A percentile compares a stretch with the other conserved stretches of the same genome.
These are phyloP conservation scores for Sturmia bella DNA, from an alignment of 2,888 invertebrate genomes.

Conservation along the genomic window DNA sequence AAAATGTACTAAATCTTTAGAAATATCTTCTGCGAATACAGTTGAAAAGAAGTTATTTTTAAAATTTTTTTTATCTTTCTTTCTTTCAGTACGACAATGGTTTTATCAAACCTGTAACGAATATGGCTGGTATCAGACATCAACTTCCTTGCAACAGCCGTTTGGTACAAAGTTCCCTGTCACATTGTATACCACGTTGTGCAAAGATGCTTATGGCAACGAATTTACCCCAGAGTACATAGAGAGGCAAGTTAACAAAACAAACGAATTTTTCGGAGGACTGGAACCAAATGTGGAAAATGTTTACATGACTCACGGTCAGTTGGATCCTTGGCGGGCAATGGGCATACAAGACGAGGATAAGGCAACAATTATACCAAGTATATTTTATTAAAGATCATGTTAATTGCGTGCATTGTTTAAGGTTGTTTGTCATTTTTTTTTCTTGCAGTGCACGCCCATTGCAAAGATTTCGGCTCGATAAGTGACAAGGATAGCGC, in stretches of 20 bases:
- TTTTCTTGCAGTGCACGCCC: conserved; percentile 75
- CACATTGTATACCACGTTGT: conserved; percentile 74
- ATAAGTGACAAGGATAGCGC: conserved; percentile 75
- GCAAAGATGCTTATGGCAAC: conserved; percentile 77
- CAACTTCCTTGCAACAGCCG: conserved; percentile 84
- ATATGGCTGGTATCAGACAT: conserved; percentile 92
- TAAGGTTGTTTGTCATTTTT: background rate
- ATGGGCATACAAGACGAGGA: conserved; percentile 81
- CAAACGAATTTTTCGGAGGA: conserved; percentile 83
- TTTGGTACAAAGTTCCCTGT: conserved; percentile 81
- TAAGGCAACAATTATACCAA: conserved; percentile 77
- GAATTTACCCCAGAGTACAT: conserved; percentile 75
- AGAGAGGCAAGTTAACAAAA: conserved; percentile 74
- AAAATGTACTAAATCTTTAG: too few species aligned
- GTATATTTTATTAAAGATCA: conserved; percentile 70
- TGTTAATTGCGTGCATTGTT: too few species aligned
- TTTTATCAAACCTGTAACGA: conserved; percentile 93
- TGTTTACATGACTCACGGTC: conserved; percentile 83
- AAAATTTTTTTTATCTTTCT: too few species aligned
- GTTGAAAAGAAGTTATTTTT: too few species aligned
- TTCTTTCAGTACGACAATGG: conserved; percentile 85
- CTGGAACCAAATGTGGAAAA: conserved; percentile 81
- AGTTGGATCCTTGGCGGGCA: conserved; percentile 84
- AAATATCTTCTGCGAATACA: too few species aligned
- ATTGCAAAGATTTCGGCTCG: conserved; percentile 80